A percentile compares a stretch with the other conserved stretches of the same genome.
Conservation (phyloP, 2,113 vertebrate genomes). For the Regulus satrapa region DNA sequence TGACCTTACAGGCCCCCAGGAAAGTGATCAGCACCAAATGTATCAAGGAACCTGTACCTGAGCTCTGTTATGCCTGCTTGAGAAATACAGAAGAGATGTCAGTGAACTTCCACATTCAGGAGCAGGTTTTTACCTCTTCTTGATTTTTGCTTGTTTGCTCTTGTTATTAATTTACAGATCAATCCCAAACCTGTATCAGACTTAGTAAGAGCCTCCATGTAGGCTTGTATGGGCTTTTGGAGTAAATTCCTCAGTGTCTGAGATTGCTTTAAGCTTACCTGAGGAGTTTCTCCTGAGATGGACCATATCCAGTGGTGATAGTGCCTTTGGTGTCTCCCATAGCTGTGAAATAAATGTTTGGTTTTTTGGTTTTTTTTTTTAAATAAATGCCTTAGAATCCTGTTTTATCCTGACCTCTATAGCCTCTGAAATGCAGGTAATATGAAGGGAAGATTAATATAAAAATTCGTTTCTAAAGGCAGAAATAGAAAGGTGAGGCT, state of each 20-base stretch:
- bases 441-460: not conserved
- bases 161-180: not conserved
- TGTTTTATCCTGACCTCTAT: not conserved
- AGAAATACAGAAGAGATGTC: not conserved
- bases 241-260: not conserved
- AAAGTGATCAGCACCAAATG: not conserved
- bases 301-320: not conserved
- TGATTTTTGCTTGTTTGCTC: not conserved
- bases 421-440: not conserved
- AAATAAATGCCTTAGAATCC: not conserved
- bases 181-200: not conserved
- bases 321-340: not conserved
- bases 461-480: not conserved
- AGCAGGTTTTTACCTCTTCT: not conserved
- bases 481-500: not conserved
- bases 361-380: too few relatives aligned
- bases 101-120: not conserved
- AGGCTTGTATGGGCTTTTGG: not conserved
- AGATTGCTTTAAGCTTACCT: conserved; percentile 19
- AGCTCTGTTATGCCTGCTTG: not conserved
- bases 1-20: not conserved
- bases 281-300: not conserved
- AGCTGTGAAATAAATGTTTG: not conserved
- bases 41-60: rapidly evolving
- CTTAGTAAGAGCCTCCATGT: not conserved